Conservation (phyloP, 2,888 invertebrate genomes). For the Drosophila yooni region DNA sequence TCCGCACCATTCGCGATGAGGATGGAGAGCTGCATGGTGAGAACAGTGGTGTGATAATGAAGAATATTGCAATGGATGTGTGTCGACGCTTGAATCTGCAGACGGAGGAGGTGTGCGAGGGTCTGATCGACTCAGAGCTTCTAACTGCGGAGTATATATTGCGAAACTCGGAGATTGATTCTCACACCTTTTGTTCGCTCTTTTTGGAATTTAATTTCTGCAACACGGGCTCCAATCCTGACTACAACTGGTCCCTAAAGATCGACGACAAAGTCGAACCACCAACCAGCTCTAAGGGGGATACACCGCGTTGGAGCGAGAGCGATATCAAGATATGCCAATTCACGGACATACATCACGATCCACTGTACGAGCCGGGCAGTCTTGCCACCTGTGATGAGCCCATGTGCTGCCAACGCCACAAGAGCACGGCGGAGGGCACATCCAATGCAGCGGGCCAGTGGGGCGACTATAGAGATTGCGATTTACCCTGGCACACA, state of each 20-base stretch:
- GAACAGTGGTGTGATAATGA: constrained; percentile 76
- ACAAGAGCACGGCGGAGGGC: constrained; percentile 56
- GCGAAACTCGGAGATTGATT: constrained; percentile 84
- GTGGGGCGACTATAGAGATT: constrained; percentile 93
- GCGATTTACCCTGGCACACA: constrained; percentile 91
- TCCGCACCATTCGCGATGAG: constrained; percentile 85
- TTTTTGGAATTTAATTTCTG: constrained; percentile 80
- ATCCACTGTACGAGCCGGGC: constrained; percentile 89
- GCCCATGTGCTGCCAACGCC: constrained; percentile 90
- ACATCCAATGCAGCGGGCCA: constrained; percentile 87
- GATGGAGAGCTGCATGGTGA: constrained; percentile 83
- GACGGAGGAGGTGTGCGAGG: constrained; percentile 87
- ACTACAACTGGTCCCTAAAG: constrained; percentile 77
- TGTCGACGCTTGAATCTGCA: constrained; percentile 87
- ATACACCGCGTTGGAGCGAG: constrained; percentile 58
- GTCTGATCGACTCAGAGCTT: constrained; percentile 87
- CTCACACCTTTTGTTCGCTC: constrained; percentile 84
- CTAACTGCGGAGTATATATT: constrained; percentile 88
- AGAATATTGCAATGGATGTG: constrained; percentile 84
- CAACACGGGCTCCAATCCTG: constrained; percentile 53
- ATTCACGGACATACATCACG: constrained; percentile 89
- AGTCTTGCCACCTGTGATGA: constrained; percentile 90
- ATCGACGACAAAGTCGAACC: constrained; percentile 48
- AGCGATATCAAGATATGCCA: constrained; percentile 80
- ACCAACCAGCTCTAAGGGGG: constrained; percentile 68